Evolutionary conservation across 2,888 invertebrate species (phyloP).

Genomic region (Baronia brevicornis): DNA sequence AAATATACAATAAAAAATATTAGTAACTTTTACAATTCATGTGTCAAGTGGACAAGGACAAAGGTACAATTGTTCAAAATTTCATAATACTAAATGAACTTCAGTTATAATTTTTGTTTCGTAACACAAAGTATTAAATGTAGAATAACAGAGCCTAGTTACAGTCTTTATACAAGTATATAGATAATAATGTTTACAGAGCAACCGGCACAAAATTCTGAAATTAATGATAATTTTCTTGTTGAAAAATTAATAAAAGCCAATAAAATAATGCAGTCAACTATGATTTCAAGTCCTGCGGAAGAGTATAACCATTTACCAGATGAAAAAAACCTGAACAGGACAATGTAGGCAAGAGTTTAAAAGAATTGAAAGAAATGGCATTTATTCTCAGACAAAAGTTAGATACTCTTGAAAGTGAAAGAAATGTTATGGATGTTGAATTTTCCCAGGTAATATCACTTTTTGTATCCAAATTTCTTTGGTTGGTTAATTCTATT

Average conservation of each 20-base stretch:
- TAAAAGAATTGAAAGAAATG: conserved; percentile 60
- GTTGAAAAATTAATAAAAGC: conserved; percentile 34
- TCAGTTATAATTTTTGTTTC: no score
- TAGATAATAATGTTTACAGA: background rate
- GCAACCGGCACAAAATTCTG: background rate
- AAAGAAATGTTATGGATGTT: conserved; percentile 57
- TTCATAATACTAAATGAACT: no score
- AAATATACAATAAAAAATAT: no score
- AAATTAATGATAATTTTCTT: conserved; percentile 27
- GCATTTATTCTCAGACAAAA: conserved; percentile 54
- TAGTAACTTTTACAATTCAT: no score
- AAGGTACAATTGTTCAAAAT: no score
- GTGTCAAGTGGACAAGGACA: no score
- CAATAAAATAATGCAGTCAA: conserved; percentile 22
- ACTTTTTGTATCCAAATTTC: no score
- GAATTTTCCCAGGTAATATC: conserved; percentile 58
- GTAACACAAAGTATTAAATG: no score
- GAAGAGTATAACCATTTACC: conserved; percentile 3
- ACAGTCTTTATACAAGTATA: background rate
- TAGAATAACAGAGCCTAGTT: no score
- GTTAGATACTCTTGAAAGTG: conserved; percentile 53
- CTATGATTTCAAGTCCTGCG: conserved; percentile 13
- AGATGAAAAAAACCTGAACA: conserved; percentile 24
- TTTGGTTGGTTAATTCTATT: no score
- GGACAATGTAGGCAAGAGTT: conserved; percentile 37